Conservation (phyloP, 2,113 vertebrate species). For the Tylochromis polylepis region DNA sequence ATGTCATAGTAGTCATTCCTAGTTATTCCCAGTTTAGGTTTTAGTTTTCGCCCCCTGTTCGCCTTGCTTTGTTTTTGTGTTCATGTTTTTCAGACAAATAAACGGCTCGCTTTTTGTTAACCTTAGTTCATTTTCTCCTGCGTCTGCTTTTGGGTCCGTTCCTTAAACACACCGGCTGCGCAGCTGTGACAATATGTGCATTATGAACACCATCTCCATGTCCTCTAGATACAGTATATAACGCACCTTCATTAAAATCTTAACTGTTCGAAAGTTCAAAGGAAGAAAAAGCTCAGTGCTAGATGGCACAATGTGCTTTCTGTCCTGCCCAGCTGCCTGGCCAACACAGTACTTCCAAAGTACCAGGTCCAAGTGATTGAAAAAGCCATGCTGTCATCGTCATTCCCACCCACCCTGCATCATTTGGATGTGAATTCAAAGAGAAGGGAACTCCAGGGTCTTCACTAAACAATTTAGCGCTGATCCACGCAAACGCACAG, state of each 20-base stretch:
- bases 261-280: not conserved
- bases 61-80: too few species aligned
- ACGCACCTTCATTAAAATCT: not conserved
- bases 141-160: too few species aligned
- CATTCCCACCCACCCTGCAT: slow-evolving; percentile 2
- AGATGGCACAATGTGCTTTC: not conserved
- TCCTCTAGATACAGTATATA: not conserved
- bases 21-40: too few species aligned
- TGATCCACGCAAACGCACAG: slow-evolving; percentile 1
- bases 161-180: too few species aligned
- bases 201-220: not conserved
- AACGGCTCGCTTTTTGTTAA: too few species aligned
- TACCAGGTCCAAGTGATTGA: not conserved
- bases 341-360: not conserved
- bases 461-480: slow-evolving; percentile 23
- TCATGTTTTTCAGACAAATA: too few species aligned
- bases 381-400: not conserved
- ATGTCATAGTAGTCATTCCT: too few species aligned
- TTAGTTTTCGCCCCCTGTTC: too few species aligned
- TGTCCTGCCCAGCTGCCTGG: not conserved
- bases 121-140: too few species aligned
- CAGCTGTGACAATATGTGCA: too few species aligned
- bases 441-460: slow-evolving; percentile 7
- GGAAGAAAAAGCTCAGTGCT: not conserved
- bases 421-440: slow-evolving; percentile 16